phyloP scores from a whole-genome alignment of 1,140 invertebrate species.

The Achatina immaculata region DNA sequence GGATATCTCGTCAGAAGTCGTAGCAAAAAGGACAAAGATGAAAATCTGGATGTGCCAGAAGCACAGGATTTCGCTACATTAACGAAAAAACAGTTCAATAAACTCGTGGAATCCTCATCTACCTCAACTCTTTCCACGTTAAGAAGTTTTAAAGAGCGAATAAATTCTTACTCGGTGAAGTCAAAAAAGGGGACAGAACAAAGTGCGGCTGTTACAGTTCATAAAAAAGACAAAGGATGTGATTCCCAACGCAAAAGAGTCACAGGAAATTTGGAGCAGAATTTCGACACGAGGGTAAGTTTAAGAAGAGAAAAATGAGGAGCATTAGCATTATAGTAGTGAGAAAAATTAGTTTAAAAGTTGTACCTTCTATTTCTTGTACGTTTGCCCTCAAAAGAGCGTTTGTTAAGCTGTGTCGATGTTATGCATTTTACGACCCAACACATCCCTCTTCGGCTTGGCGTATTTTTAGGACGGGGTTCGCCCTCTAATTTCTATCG shows the following conservation, averaged over 20 bases:
- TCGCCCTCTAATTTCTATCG: too few species aligned
- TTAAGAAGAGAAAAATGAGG: too few species aligned
- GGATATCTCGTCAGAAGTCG: conserved; percentile 44
- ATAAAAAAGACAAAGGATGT: conserved; percentile 6
- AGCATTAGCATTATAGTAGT: too few species aligned
- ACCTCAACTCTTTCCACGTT: conserved; percentile 29
- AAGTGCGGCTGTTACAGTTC: background rate
- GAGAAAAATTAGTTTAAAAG: too few species aligned
- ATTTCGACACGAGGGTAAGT: background rate
- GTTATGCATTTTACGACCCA: too few species aligned
- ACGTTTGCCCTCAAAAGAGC: too few species aligned
- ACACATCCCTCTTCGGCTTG: too few species aligned
- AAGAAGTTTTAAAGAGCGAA: conserved; percentile 15
- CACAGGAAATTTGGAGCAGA: background rate
- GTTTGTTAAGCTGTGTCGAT: too few species aligned
- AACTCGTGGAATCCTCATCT: conserved; percentile 14
- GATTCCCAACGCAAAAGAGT: conserved; percentile 17
- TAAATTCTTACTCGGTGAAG: background rate
- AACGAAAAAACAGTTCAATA: conserved; percentile 31
- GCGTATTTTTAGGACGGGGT: too few species aligned
- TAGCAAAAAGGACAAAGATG: conserved; percentile 33
- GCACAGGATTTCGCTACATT: conserved; percentile 15
- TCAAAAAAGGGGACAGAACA: background rate
- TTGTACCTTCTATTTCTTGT: too few species aligned
- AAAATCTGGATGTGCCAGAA: background rate